These are phyloP conservation scores for Bothrops jararaca DNA, from an alignment of 2,113 vertebrate genomes.

Conservation along the genomic window DNA sequence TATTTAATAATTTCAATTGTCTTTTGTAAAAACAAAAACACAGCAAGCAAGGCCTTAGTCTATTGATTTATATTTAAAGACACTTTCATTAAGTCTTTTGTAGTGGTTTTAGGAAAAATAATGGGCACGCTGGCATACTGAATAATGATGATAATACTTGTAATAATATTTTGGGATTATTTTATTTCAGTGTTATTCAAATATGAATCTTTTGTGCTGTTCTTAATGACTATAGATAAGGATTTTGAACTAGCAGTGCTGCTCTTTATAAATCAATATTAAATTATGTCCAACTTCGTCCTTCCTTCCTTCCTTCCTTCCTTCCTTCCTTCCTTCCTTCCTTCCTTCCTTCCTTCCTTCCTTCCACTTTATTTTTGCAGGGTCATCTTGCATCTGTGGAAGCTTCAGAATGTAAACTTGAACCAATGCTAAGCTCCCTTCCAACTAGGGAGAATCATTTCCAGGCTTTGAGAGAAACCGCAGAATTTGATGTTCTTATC, in stretches of 20 bases:
- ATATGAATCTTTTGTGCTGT: not conserved
- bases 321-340: too few species aligned
- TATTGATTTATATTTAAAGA: not conserved
- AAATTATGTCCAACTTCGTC: not conserved
- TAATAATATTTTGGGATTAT: not conserved
- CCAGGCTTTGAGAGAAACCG: slow-evolving; percentile 57
- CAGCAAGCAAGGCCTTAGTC: not conserved
- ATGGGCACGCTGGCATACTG: not conserved
- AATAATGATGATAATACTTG: not conserved
- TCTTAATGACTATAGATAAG: not conserved
- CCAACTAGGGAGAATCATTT: slow-evolving; percentile 83
- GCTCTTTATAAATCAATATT: not conserved
- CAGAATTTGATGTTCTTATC: slow-evolving; percentile 88
- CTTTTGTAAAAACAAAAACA: not conserved
- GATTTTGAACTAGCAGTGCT: not conserved
- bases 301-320: not conserved
- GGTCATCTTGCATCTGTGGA: slow-evolving; percentile 72
- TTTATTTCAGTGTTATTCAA: not conserved
- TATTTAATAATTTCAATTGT: not conserved
- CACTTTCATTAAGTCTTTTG: not conserved
- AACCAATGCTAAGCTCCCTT: slow-evolving; percentile 62
- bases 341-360: too few species aligned
- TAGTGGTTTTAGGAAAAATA: not conserved
- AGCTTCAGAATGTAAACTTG: slow-evolving; percentile 73
- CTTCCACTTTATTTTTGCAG: slow-evolving; percentile 62